Base-by-base conservation (phyloP, 2,113 vertebrate species). In the Gymnorhina tibicen region DNA sequence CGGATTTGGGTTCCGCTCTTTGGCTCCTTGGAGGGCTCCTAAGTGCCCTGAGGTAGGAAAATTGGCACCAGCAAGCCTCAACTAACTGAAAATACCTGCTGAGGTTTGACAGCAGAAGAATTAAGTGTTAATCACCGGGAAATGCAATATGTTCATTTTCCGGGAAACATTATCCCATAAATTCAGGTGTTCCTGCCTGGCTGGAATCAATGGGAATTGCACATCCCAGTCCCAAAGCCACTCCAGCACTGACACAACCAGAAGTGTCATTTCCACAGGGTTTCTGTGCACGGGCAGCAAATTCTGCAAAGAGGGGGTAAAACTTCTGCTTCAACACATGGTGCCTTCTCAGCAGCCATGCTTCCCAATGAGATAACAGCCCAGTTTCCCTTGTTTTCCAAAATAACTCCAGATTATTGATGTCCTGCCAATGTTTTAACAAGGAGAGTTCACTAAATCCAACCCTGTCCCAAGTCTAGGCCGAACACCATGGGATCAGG, bases 361-460 rank as follows among this genome's bases (percentile, higher is more conserved):
- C 59, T 46, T 89, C 72, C 66, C 68, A 70, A 32, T 1, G 33
- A 70, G 84, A 75, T n/a, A 91, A 86, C 67, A 88, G 60, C 14
- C 79, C 47, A 3, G 33, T 56, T 80, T 20, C 77, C 85, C 95
- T 87, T 92, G 83, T 95, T 97, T 96, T 95, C 93, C 81, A 47
- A 93, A 95, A 89, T 73, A 95, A 89, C 85, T 75, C 6, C 42
- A 85, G 85, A 89, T 94, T 89, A 94, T 49, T 95, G 93, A 96
- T 91, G 76, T 89, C 8, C 87, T 86, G 90, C 91, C 94, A 95
- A 85, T 87, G 75, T 94, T 97, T 92, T 59, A 93, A 81, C 16
- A 91, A 84, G 87, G 83, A 85, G 86, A 66, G 83, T 77, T 94
- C 37, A 8, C 75, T 56, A 70, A 84, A 95, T 95, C 93, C 87